Evolutionary conservation across 1,140 invertebrate species (phyloP).

Genomic region (Neodiprion virginianus): DNA sequence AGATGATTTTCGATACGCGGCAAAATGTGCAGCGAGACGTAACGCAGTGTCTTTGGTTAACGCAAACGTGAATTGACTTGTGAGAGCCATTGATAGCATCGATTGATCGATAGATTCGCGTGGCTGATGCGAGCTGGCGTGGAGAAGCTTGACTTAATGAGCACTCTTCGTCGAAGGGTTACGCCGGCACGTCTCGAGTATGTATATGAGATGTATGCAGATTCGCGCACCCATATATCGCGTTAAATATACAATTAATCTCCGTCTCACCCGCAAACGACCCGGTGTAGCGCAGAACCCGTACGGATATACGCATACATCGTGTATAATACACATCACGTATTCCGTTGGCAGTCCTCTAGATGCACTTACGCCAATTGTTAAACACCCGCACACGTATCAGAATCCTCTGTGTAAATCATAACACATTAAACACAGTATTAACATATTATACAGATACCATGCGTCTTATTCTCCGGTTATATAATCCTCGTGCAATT

Average conservation of each 20-base stretch:
- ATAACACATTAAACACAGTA: too few relatives aligned
- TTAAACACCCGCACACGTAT: too few relatives aligned
- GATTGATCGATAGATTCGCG: conserved; percentile 4
- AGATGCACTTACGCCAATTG: too few relatives aligned
- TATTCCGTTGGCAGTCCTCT: too few relatives aligned
- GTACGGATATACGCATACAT: background rate
- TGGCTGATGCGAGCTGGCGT: background rate
- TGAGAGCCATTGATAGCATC: background rate
- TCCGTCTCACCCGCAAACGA: background rate
- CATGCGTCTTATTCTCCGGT: background rate
- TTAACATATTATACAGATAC: background rate
- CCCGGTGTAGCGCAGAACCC: too few relatives aligned
- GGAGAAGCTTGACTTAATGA: background rate
- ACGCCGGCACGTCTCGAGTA: too few relatives aligned
- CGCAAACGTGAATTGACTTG: background rate
- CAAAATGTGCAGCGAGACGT: too few relatives aligned
- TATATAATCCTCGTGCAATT: background rate
- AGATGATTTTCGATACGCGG: too few relatives aligned
- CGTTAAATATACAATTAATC: background rate
- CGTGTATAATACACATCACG: background rate
- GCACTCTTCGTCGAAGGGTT: background rate
- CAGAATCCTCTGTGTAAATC: too few relatives aligned
- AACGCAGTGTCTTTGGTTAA: background rate
- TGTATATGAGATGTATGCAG: too few relatives aligned
- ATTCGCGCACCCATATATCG: background rate